phyloP scores from a whole-genome alignment of 1,140 invertebrate genomes.

The Palaemon carinicauda region DNA sequence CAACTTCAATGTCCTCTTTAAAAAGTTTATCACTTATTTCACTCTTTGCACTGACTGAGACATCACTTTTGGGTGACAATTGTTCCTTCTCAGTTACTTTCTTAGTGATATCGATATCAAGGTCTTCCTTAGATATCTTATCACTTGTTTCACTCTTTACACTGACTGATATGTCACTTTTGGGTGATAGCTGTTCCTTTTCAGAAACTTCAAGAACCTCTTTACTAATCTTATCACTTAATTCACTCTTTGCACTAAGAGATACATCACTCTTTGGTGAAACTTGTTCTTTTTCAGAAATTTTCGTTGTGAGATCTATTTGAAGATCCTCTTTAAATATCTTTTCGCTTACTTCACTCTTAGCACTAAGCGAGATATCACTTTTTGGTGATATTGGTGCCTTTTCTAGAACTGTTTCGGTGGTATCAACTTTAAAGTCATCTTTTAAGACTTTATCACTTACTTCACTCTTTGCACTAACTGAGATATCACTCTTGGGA shows the following conservation, averaged over 20 bases:
- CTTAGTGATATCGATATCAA: neutral
- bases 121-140: slow-evolving; percentile 64
- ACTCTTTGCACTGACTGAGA: slow-evolving; percentile 14
- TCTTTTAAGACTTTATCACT: neutral
- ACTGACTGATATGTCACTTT: slow-evolving; percentile 57
- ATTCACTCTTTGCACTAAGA: slow-evolving; percentile 28
- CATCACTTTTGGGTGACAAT: slow-evolving; percentile 3
- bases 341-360: slow-evolving; percentile 22
- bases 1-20: neutral
- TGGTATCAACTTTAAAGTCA: neutral
- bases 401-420: slow-evolving; percentile 19
- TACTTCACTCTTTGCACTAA: neutral
- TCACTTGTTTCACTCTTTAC: slow-evolving; percentile 62
- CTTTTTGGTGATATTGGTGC: slow-evolving; percentile 23
- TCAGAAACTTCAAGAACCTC: slow-evolving; percentile 55
- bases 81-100: slow-evolving; percentile 22
- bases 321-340: neutral
- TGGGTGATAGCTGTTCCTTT: slow-evolving; percentile 28
- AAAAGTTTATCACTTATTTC: neutral
- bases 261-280: slow-evolving; percentile 33
- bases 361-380: slow-evolving; percentile 16
- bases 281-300: slow-evolving; percentile 46
- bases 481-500: too few relatives aligned
- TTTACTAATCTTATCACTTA: slow-evolving; percentile 40
- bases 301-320: slow-evolving; percentile 39